These are phyloP conservation scores for Clarias magur DNA, from an alignment of 2,113 vertebrate species.

Conservation along the genomic window DNA sequence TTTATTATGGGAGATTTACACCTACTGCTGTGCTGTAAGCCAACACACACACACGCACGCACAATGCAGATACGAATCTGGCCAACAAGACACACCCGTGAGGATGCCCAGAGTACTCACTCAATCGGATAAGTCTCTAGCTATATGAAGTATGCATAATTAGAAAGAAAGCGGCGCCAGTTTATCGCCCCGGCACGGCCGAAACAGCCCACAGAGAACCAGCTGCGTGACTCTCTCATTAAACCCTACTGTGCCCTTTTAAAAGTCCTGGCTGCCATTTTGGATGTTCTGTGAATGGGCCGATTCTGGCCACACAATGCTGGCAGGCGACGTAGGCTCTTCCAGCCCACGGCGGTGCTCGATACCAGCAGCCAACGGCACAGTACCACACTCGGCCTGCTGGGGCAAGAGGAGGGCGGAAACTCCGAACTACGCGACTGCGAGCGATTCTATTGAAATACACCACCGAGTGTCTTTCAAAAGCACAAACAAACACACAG, in stretches of 20 bases:
- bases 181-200: neutral
- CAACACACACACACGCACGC: neutral
- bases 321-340: conserved; percentile 53
- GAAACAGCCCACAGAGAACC: conserved; percentile 1
- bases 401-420: conserved; percentile 26
- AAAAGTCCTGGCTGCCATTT: conserved; percentile 27
- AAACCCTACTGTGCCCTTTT: conserved; percentile 43
- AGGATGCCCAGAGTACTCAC: too few relatives aligned
- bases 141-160: neutral
- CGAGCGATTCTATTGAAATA: conserved; percentile 33
- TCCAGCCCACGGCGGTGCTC: neutral
- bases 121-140: neutral
- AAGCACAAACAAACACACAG: conserved; percentile 43
- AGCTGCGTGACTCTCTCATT: conserved; percentile 45
- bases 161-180: neutral
- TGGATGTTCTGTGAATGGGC: conserved; percentile 53
- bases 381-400: conserved; percentile 44
- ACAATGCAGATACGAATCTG: neutral
- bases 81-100: neutral
- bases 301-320: conserved; percentile 52
- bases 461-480: conserved; percentile 30
- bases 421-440: conserved; percentile 28
- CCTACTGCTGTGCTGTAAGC: neutral
- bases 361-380: conserved; percentile 56
- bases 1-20: neutral